Evolutionary conservation across 2,888 invertebrate genomes (phyloP), one percentile per base, ranked within the genome.

Genomic region (Cheilosia variabilis): DNA sequence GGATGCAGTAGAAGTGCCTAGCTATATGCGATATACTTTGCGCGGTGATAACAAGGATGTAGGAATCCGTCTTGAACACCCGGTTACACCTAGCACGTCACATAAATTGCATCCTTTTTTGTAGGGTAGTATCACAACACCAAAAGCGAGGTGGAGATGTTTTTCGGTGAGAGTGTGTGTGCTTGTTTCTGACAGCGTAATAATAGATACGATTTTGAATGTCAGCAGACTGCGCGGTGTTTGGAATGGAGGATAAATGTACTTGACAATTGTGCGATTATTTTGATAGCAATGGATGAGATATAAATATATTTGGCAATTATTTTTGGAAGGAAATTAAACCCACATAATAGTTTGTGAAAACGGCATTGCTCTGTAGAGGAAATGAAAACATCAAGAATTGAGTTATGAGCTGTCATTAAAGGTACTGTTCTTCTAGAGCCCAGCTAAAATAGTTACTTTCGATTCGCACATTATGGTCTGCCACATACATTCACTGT

Each of bases 181-280:
- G 24, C 52, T 73, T 53, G 27, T 37, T 53, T 27, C 58, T 73
- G 73, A 73, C 53, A 73, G 66, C 37, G 45, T 45, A 73, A 79
- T 79, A 72, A 72, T 60, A 60, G 43, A 66, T 45, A 53, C 37
- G 60, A 53, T 66, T 80, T 72, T 43, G 45, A 72, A 58, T 60
- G 72, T 37, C 13, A 52, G 43, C 24, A 72, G 13, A 19, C 34
- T 13, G 10, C 1, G 37, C 22, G 22, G 22, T 15, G 4, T 53
- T 37, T 37, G 13, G 13, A 13, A 62, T 10, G 37, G 50, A 3
- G 52, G n/a, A 71, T 57, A 22, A 27, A 71, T 78, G 53, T 65
- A 10, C 57, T 65, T 43, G 47, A 43, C 65, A 65, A 72, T 72
- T 47, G 43, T 63, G 63, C 65, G 66, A 66, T 65, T 63, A 63